Conservation (phyloP, 2,888 invertebrate genomes). For the Lepeophtheirus nordmannii region DNA sequence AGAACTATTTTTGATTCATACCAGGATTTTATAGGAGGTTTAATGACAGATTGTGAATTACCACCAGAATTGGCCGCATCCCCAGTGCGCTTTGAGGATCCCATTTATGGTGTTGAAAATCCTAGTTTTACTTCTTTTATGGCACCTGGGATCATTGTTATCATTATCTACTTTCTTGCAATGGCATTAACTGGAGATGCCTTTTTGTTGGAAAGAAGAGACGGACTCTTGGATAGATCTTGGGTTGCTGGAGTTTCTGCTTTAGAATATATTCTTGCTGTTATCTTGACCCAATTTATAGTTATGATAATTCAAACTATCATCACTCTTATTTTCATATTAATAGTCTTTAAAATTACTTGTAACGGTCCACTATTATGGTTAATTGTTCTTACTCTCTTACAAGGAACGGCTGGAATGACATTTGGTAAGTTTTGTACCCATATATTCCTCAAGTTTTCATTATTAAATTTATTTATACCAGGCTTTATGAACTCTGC, state of each 20-base stretch:
- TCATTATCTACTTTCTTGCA: slow-evolving; percentile 89
- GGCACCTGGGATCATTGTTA: slow-evolving; percentile 84
- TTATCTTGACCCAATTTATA: slow-evolving; percentile 82
- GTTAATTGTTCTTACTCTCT: slow-evolving; percentile 65
- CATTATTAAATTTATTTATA: no score
- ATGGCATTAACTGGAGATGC: slow-evolving; percentile 74
- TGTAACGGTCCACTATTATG: slow-evolving; percentile 70
- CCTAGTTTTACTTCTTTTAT: slow-evolving; percentile 92
- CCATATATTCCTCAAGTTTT: no score
- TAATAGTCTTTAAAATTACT: slow-evolving; percentile 72
- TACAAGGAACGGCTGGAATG: slow-evolving; percentile 90
- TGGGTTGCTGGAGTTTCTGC: slow-evolving; percentile 86
- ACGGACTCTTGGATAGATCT: slow-evolving; percentile 75
- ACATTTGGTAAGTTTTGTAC: slow-evolving; percentile 59
- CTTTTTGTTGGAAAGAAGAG: slow-evolving; percentile 74
- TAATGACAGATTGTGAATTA: slow-evolving; percentile 54
- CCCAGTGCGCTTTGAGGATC: slow-evolving; percentile 49
- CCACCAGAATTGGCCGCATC: slow-evolving; percentile 59
- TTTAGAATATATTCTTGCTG: slow-evolving; percentile 78
- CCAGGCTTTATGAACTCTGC: slow-evolving; percentile 13
- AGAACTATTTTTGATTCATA: slow-evolving; percentile 70
- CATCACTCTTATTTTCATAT: slow-evolving; percentile 76
- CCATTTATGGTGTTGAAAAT: slow-evolving; percentile 66
- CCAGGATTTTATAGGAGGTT: slow-evolving; percentile 59
- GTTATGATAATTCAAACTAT: slow-evolving; percentile 88